Evolutionary conservation across 2,888 invertebrate species (phyloP).

Genomic region (Crioceris asparagi): DNA sequence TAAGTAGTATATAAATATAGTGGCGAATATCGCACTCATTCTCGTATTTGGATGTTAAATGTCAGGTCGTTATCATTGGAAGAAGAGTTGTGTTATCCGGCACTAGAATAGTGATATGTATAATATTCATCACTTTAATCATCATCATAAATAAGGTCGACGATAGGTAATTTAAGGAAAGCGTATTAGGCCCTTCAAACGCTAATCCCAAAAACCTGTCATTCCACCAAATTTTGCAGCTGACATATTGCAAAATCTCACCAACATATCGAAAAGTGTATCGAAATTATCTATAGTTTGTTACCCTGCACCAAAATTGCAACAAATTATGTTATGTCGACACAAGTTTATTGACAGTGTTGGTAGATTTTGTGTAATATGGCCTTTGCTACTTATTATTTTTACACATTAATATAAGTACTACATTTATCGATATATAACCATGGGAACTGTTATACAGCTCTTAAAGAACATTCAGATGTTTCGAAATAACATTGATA

Average conservation of each 20-base stretch:
- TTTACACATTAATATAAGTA: too few species aligned
- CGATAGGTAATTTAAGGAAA: conserved; percentile 9
- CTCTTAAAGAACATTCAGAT: conserved; percentile 32
- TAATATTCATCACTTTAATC: not conserved
- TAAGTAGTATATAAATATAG: conserved; percentile 11
- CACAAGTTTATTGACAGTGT: conserved; percentile 5
- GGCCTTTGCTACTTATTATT: too few species aligned
- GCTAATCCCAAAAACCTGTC: conserved; percentile 11
- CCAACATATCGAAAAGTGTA: conserved; percentile 7
- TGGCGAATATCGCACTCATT: conserved; percentile 16
- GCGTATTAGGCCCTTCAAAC: conserved; percentile 31
- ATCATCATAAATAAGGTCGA: too few species aligned
- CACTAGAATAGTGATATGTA: conserved; percentile 12
- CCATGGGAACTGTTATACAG: too few species aligned
- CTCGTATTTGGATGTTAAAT: conserved; percentile 26
- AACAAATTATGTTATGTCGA: conserved; percentile 17
- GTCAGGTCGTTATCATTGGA: conserved; percentile 39
- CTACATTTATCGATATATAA: too few species aligned
- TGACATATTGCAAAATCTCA: conserved; percentile 4
- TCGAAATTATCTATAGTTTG: conserved; percentile 13
- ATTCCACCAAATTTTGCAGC: not conserved
- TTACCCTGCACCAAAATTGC: conserved; percentile 24
- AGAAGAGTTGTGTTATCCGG: conserved; percentile 22
- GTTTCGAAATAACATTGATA: conserved; percentile 24
- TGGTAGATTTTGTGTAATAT: conserved; percentile 7